phyloP scores from a whole-genome alignment of 2,797 vertebrate genomes.

The Sebastes minor region DNA sequence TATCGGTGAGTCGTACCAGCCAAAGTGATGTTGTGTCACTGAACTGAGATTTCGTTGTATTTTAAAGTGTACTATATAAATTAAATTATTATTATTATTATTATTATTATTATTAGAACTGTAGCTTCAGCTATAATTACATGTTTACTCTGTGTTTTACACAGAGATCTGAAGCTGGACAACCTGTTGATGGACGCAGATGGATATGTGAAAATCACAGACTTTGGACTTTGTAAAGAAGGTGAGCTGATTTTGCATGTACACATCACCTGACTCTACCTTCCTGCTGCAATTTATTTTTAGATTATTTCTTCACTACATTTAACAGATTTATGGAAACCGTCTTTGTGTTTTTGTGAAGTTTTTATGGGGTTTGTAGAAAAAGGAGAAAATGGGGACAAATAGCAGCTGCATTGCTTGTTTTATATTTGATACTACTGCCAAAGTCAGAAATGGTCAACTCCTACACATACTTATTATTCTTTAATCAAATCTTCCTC shows the following conservation, averaged over 20 bases:
- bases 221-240: conserved; percentile 95
- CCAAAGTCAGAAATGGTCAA: neutral
- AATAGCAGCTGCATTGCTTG: neutral
- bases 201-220: conserved; percentile 92
- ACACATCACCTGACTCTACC: neutral
- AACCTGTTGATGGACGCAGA: conserved; percentile 91
- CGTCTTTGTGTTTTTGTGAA: neutral
- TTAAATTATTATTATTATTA: no score
- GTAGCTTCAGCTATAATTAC: no score
- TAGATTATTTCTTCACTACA: neutral
- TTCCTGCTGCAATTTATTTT: neutral
- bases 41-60: no score
- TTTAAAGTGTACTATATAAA: no score
- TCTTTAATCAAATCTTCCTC: neutral
- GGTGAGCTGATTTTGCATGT: conserved; percentile 68
- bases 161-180: conserved; percentile 92
- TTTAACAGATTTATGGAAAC: neutral
- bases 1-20: conserved; percentile 83
- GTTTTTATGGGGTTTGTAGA: neutral
- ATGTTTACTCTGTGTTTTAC: neutral
- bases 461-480: neutral
- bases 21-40: neutral
- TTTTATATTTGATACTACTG: no score
- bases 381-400: neutral
- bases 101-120: no score